Base-by-base conservation (phyloP, 2,888 invertebrate species). In the Mantis religiosa region DNA sequence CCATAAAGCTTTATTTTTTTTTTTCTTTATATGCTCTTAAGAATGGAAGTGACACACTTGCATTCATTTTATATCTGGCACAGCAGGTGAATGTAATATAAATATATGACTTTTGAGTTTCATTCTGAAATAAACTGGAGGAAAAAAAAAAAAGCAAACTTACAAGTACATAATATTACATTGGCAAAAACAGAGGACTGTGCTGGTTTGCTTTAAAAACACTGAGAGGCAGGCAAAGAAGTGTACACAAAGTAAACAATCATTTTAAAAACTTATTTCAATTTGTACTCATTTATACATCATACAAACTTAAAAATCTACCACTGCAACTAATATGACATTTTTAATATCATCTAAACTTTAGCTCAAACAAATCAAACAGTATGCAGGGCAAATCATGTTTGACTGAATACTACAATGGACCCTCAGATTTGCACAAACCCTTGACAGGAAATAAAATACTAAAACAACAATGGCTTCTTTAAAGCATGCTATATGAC, bases 351-450 rank as follows among this genome's bases (percentile, higher is more conserved):
- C 71, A 41, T n/a, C 28, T 83, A 84, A 54, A 88, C 54, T 84
- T 54, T 84, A 54, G 30, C 83, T 25, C n/a, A 30, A 7, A 47
- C 28, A 47, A 41, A 88, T 28, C 54, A 88, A 83, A 82, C 71
- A 54, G 6, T 28, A 85, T 85, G 54, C 54, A 71, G 54, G 25
- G 20, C 54, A 71, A 71, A 71, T 81, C 27, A 54, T 81, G 41
- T 82, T 41, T 81, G 47, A 25, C 28, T 81, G 41, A 54, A 28
- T 47, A 54, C 25, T 20, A 71, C 2, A 82, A 82, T 87, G 82
- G 87, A 87, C 88, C 88, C 88, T 89, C 71, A 41, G 30, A 28
- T 88, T 88, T 89, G 89, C 89, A 89, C 89, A 89, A 89, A 89
- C 89, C 89, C 89, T 81, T 88, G 30, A 85, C 83, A 89, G 28